Percentiles rank a stretch among this genome's conserved stretches.
Evolutionary conservation across 2,113 vertebrate genomes (phyloP).

Genomic region (Psittacula cyanocephala): DNA sequence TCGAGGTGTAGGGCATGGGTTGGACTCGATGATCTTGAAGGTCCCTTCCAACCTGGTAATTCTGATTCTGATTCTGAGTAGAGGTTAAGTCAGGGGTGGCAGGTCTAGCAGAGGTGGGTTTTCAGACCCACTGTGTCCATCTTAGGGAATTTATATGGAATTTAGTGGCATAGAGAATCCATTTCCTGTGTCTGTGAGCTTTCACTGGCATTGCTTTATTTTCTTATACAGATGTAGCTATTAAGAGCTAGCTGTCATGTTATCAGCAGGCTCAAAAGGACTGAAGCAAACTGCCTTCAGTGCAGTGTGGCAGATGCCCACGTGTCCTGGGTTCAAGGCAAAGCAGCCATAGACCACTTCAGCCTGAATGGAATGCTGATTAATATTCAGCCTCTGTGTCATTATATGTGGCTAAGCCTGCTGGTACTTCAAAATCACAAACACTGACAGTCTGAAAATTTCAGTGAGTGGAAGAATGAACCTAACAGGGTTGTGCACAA

Average conservation of each 20-base stretch:
- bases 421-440: neutral
- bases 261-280: neutral
- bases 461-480: neutral
- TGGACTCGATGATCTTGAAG: no score
- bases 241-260: neutral
- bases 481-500: neutral
- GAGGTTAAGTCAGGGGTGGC: neutral
- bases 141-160: neutral
- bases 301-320: neutral
- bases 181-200: neutral
- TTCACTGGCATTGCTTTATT: neutral
- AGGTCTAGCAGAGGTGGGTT: neutral
- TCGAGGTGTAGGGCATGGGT: no score
- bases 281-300: neutral
- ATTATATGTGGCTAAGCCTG: neutral
- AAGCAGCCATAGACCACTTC: neutral
- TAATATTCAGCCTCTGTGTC: conserved; percentile 19
- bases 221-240: neutral
- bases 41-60: no score
- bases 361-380: neutral
- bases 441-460: neutral
- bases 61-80: neutral
- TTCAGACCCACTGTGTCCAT: neutral
- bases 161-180: neutral
- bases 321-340: neutral